Base-by-base conservation (phyloP, 2,888 invertebrate genomes). In the Tenthredo livida region DNA sequence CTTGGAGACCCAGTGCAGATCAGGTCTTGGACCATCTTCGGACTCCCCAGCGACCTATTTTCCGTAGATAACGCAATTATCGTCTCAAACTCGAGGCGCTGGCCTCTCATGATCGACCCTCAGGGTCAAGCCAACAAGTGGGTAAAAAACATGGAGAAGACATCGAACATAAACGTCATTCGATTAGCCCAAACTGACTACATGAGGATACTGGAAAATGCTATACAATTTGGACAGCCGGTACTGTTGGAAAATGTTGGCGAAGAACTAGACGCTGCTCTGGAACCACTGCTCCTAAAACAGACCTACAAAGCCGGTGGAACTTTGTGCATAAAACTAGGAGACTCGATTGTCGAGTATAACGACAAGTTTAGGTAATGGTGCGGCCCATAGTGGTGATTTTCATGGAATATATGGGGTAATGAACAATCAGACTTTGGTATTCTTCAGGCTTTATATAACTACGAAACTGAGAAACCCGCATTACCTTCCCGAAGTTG, bases 41-140 rank as follows among this genome's bases (percentile, higher is more conserved):
- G 98, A 0, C 92, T 99, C 85, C 98, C 98, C 0, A 96, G 96
- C 0, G 98, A 98, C 91, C 95, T 96, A 84, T 98, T 98, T 93
- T 98, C 98, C 87, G 95, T 98, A 65, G 98, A 98, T 92, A 98
- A 98, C 91, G 98, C 97, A 67, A 98, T 98, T 88, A 98, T 99
- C 88, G 97, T 98, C 84, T 96, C 96, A 95, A 97, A 97, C 90
- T 97, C 98, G 0, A 95, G 98, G 72, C 95, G 98, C 84, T 99
- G 98, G 97, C 97, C 98, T 0, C 94, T 99, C 25, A 97, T 98
- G 97, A 98, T 99, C 89, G 99, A 99, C 94, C 99, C 99, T 0
- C 98, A 99, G 91, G 97, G 97, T 0, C 98, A 98, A 92, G 98
- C 98, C 0, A 98, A 98, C 91, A 97, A 97, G 90, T 99, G 98